Base-by-base conservation (phyloP, 2,113 vertebrate genomes). In the Campylorhamphus procurvoides region DNA sequence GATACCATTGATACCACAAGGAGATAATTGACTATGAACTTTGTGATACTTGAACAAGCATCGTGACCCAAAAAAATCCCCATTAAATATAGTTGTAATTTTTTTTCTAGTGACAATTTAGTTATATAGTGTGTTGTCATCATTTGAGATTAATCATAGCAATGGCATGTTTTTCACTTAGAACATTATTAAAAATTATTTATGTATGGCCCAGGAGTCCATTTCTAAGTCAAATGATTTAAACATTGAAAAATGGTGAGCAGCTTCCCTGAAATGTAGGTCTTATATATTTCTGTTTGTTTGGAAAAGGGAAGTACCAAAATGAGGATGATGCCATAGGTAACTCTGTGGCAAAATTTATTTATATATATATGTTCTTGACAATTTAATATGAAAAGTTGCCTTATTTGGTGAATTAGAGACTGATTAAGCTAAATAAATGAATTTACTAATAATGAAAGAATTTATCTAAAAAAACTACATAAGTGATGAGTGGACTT, bases 91-190 rank as follows among this genome's bases (percentile, higher is more conserved):
- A 84, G 53, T 56, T 68, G 63, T 37, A 84, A 81, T 11, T 84
- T 93, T 93, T 44, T 44, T 90, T 92, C 84, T 75, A 60, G 29
- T 46, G 55, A 63, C 79, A 93, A 92, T 93, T 93, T 80, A 91
- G 27, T 87, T 94, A 35, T 95, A 67, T 44, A 89, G 53, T 63
- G 35, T 78, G 55, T 79, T 96, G 84, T 95, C 91, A 91, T 85
- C 56, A 77, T 77, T 39, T 84, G 87, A 97, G 62, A 97, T 97
- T 93, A 95, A 96, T 97, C 84, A 94, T 35, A 86, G 60, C 77
- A 95, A 94, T 83, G 39, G 90, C 84, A 66, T 23, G 7, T 31
- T 96, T 97, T 97, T 92, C 93, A 78, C 73, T 79, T 60, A 91
- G 73, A 93, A 93, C 18, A 56, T 88, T 81, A 91, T 89, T 91